Evolutionary conservation across 2,888 invertebrate genomes (phyloP), one percentile per base, ranked within the genome.

Genomic region (Tridacna crocea): DNA sequence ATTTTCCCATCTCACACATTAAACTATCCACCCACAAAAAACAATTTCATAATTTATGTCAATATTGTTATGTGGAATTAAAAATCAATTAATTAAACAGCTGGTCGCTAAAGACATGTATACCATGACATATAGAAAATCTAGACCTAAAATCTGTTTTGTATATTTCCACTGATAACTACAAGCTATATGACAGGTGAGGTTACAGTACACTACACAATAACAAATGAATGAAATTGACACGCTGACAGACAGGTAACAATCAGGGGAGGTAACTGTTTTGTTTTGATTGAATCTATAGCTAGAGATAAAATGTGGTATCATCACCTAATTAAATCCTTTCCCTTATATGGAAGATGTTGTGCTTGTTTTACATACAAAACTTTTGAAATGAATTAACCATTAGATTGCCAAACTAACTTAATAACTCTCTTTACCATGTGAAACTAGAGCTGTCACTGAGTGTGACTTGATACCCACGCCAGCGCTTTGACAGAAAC

Each of bases 151-250:
- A 55, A 55, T 55, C 55, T 3, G 55, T 55, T 55, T 55, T 55
- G 19, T 19, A 55, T 55, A 55, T 26, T 26, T 12, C 24, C 65
- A 26, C 24, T 26, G 19, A 65, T 65, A 65, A 17, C 24, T 17
- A 65, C 65, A 24, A 65, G 65, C 13, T 65, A 65, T 26, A 79
- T 82, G 79, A 82, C 82, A 82, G 82, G 77, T 79, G 76, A 46
- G 68, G 73, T 76, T 76, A 65, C 60, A 55, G 26, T 72, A 72
- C 17, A 46, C 66, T 75, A 55, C 72, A 72, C 72, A 63, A 76
- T 78, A 63, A 83, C 80, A 83, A 83, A 80, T 78, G 75, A 72
- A 68, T 73, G 80, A 72, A 80, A 80, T 83, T 66, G 65, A 80
- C 70, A 70, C 61, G 19, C 22, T 61, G 61, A 61, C 47, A 73